Percentiles rank a stretch among this genome's conserved stretches.
Evolutionary conservation across 2,113 vertebrate genomes (phyloP).

Genomic region (Ploceus nigricollis): DNA sequence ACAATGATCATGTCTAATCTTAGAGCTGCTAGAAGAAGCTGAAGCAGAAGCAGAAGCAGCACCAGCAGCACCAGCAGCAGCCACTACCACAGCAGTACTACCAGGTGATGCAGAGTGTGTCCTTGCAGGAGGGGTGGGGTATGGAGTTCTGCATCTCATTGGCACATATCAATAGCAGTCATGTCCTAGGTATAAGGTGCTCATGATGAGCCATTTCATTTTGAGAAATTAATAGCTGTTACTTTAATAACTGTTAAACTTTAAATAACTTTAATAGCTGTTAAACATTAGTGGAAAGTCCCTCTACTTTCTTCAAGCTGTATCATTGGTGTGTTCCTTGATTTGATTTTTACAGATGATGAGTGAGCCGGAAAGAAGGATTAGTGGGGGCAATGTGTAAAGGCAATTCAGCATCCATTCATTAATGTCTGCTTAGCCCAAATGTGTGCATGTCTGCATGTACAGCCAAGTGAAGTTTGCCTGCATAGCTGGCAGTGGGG

Average conservation of each 20-base stretch:
- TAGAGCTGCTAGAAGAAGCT: slow-evolving; percentile 69
- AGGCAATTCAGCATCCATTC: neutral
- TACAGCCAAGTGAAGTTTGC: neutral
- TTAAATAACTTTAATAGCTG: neutral
- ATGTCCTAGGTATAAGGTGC: neutral
- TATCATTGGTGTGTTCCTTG: neutral
- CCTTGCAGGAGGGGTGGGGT: neutral
- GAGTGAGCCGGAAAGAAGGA: neutral
- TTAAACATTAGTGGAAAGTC: neutral
- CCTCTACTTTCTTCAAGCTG: neutral
- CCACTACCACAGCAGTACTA: slow-evolving; percentile 28
- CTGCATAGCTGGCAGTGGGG: neutral
- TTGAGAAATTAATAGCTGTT: neutral
- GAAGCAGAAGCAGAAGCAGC: slow-evolving; percentile 52
- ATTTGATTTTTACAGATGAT: neutral
- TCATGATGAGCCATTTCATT: neutral
- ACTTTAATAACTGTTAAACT: neutral
- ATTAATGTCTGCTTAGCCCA: neutral
- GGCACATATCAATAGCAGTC: neutral
- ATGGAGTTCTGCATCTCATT: neutral
- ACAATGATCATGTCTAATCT: neutral
- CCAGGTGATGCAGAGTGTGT: slow-evolving; percentile 56
- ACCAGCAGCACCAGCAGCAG: neutral
- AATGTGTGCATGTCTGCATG: neutral
- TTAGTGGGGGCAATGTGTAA: neutral